Base-by-base conservation (phyloP, 2,113 vertebrate genomes). In the Corythornis vintsioides region DNA sequence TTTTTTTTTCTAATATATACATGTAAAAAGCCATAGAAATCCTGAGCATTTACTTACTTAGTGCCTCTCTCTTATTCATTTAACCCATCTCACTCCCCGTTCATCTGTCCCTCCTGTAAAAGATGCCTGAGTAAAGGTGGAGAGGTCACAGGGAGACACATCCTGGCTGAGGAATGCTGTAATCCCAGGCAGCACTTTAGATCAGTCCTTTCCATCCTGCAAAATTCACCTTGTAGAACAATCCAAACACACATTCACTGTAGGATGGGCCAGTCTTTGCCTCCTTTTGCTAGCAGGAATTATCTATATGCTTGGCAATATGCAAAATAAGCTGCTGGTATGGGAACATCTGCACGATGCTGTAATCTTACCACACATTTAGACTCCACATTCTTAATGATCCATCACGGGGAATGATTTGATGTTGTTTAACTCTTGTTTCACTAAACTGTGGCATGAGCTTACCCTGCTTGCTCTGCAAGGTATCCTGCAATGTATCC, bases 341-440 rank as follows among this genome's bases (percentile, higher is more conserved):
- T 48, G 79, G 63, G 89, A 97, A 95, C 97, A 97, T 96, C 96
- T 97, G 94, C 95, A 87, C 0, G 9, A 80, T 73, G 56, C 89
- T 84, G 83, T 94, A 95, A 94, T 94, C 93, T 94, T 66, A 83
- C 92, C 19, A 7, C 88, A 88, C 85, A 73, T 96, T 96, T 96
- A 95, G 86, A 87, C 93, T 94, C 75, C 95, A 94, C 89, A 83
- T 92, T 90, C 96, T 95, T 97, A 96, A 97, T 94, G 96, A 97
- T 96, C 97, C 75, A 94, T 95, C 96, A 90, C 93, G 7, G 76
- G 88, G 93, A 94, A 93, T 97, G 96, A 98, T 96, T 94, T 93
- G 93, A 96, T 78, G 71, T 86, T 96, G 82, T 89, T 97, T 97
- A 97, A 96, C 95, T 96, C 95, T 96, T 89, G 43, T 90, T 82